A percentile compares a stretch with the other conserved stretches of the same genome.
Evolutionary conservation across 2,113 vertebrate genomes (phyloP).

Genomic region (Oncorhynchus gorbuscha): DNA sequence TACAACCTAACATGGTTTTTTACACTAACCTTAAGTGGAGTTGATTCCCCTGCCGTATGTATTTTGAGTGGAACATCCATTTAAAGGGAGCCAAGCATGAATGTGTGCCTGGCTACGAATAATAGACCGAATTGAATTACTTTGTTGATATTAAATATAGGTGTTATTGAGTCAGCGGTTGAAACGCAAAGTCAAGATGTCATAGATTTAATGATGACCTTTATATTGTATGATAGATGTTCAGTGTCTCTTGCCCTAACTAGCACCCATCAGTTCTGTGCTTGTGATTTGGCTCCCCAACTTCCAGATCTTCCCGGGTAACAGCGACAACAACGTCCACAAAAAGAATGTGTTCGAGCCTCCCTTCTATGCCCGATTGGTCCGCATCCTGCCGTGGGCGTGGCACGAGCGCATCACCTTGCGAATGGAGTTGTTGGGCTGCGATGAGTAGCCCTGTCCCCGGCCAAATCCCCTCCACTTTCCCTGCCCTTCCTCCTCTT

Average conservation of each 20-base stretch:
- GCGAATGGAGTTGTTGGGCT: conserved; percentile 92
- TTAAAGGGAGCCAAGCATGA: not conserved
- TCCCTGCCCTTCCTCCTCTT: conserved; percentile 13
- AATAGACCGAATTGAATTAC: too few relatives aligned
- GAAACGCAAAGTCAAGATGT: too few relatives aligned
- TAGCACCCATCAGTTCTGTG: not conserved
- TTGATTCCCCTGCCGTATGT: too few relatives aligned
- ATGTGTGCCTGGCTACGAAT: not conserved
- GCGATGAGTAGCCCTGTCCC: conserved; percentile 72
- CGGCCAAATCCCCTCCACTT: not conserved
- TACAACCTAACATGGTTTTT: too few relatives aligned
- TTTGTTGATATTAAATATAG: too few relatives aligned
- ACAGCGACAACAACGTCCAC: conserved; percentile 91
- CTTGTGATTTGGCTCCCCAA: not conserved
- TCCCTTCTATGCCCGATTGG: conserved; percentile 78
- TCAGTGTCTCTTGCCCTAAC: not conserved
- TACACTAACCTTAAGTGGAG: too few relatives aligned
- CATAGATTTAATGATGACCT: too few relatives aligned
- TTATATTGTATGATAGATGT: not conserved
- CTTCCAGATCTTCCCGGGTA: conserved; percentile 87
- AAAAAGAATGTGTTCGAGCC: conserved; percentile 89
- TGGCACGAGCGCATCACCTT: conserved; percentile 96
- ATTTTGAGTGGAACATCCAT: too few relatives aligned
- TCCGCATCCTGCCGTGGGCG: conserved; percentile 88
- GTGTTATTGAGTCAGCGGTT: too few relatives aligned